Evolutionary conservation across 2,113 vertebrate species (phyloP), one percentile per base, ranked within the genome.

Genomic region (Podilymbus podiceps): DNA sequence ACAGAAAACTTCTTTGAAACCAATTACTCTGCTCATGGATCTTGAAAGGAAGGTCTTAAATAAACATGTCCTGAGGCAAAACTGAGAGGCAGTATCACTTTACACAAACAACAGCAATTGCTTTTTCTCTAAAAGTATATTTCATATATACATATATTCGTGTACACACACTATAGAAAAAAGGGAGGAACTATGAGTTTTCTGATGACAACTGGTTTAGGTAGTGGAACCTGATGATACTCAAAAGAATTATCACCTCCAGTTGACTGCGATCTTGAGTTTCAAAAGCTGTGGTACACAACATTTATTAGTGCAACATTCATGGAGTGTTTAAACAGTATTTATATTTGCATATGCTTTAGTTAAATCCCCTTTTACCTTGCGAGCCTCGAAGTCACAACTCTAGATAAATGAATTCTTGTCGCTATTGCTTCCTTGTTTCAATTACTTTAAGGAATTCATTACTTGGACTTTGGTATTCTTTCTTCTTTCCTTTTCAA

Each of bases 291-390:
- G 31, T 35, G 72, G 53, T 85, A 85, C 92, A 92, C 81, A 97
- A 79, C 35, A 63, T 96, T 93, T 97, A 94, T 97, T 97, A 82
- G 50, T 75, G 88, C n/a, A 93, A 96, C 15, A 12, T 79, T 97
- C 92, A 94, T 77, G 49, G 84, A 77, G 53, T 92, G 93, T 94
- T 97, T 77, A 97, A 97, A 92, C 27, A 79, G 50, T 95, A 95
- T 95, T 96, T 94, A 78, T 73, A 87, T 96, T 96, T 80, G 74
- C 85, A 90, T 88, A 89, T 82, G 40, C 31, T 93, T 95, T 58
- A 56, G 44, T 86, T 90, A 96, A 95, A 89, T 80, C 60, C 78
- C 63, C 66, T 94, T 95, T 96, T 97, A 96, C 55, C 28, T 90
- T 68, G 46, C 0, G 0, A 73, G 67, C 44, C 64, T 93, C 10